These are phyloP conservation scores for Zalophus californianus DNA, from an alignment of 2,797 vertebrate genomes.

Conservation along the genomic window DNA sequence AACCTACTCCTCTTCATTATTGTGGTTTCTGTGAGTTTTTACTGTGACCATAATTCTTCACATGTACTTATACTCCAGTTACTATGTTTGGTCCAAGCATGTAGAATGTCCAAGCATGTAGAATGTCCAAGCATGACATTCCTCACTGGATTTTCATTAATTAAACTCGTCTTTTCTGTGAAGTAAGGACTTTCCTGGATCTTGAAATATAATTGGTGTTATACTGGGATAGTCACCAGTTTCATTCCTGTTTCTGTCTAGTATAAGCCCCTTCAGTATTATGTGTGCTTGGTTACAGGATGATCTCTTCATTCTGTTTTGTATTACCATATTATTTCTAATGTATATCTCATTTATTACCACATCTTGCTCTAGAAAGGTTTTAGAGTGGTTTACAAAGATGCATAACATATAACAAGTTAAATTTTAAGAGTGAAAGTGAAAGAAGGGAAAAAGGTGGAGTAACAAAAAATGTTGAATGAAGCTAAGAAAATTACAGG, in stretches of 20 bases:
- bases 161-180: not conserved
- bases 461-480: not conserved
- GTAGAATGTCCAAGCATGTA: too few relatives aligned
- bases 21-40: not conserved
- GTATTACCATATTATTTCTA: not conserved
- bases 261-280: not conserved
- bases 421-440: conserved; percentile 30
- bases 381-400: not conserved
- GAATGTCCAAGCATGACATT: not conserved
- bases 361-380: not conserved
- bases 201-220: conserved; percentile 14
- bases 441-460: not conserved
- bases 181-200: conserved; percentile 14
- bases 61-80: not conserved
- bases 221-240: not conserved
- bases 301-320: not conserved
- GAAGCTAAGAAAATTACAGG: not conserved
- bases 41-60: not conserved
- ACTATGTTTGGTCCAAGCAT: not conserved
- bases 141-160: conserved; percentile 16
- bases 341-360: not conserved
- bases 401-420: not conserved
- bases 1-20: not conserved
- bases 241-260: conserved; percentile 8
- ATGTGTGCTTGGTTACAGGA: not conserved